Evolutionary conservation across 92 coral and sea anemone genomes (phyloP), one percentile per base, ranked within the genome.

Genomic region (Pocillopora grandis): DNA sequence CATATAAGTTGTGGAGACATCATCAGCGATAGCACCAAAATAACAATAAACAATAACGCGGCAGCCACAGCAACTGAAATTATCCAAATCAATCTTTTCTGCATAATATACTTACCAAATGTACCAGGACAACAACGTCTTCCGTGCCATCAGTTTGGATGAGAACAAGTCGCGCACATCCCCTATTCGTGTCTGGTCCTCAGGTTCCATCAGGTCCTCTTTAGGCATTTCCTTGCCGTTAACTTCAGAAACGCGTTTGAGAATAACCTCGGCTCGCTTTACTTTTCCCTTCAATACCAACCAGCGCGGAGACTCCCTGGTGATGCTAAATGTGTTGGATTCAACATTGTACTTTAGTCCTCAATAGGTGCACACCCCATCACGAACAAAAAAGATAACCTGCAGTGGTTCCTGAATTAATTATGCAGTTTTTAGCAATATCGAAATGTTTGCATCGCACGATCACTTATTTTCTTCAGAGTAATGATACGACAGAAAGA

Each of bases 231-330:
- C 85, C 35, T 89, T 81, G 19, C 87, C 64, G 88, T 92, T 92
- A 49, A 85, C 84, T 76, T 62, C 58, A 20, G 93, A 91, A 35
- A 87, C 78, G 18, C 79, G 85, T 23, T 69, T 58, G 63, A 92
- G 66, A 65, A 82, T 61, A 13, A 72, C 78, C 33, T 63, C 85
- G 20, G 95, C 91, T 81, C 88, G 84, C 12, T 80, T 79, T 14
- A 62, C 5, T 72, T 77, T 84, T 42, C 95, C 95, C 57, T 85
- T 87, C 19, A 92, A 77, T 61, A 87, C 52, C 14, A 81, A 64
- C 81, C 85, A 92, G 66, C 95, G 91, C 1, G 89, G 79, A 7
- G 95, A 92, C 66, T 92, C 95, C 62, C 91, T 92, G 37, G 82
- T 78, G 27, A 78, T 63, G 48, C 82, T 78, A 64, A 18, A 49